Conservation (phyloP, 2,797 vertebrate genomes). For the Toxotes lorentzi region DNA sequence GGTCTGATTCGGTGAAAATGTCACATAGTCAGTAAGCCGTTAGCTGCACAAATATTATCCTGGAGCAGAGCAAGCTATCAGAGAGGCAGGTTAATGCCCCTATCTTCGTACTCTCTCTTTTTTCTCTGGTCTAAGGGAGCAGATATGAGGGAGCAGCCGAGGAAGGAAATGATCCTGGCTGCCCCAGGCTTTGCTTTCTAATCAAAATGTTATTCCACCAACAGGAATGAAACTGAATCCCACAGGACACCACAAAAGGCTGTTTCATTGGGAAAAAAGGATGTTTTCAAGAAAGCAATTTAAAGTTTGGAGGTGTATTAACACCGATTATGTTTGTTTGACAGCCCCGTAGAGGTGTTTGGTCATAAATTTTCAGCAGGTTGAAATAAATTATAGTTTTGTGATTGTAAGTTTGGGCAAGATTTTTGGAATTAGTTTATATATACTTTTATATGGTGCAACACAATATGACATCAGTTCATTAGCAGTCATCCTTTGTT, state of each 20-base stretch:
- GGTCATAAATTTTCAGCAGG: slow-evolving; percentile 29
- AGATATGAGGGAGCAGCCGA: slow-evolving; percentile 59
- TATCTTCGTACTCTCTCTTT: slow-evolving; percentile 28
- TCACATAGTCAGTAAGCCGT: slow-evolving; percentile 61
- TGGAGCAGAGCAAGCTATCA: slow-evolving; percentile 65
- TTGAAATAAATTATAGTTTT: slow-evolving; percentile 32
- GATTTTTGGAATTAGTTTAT: slow-evolving; percentile 7
- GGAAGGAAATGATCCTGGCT: slow-evolving; percentile 68
- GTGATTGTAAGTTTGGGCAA: slow-evolving; percentile 2
- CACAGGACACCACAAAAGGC: slow-evolving; percentile 62
- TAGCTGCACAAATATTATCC: slow-evolving; percentile 68
- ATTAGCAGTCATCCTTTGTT: neutral
- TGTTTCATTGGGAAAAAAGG: slow-evolving; percentile 41
- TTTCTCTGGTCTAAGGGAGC: slow-evolving; percentile 46
- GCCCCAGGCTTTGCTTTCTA: slow-evolving; percentile 72
- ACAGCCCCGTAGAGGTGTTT: slow-evolving; percentile 37
- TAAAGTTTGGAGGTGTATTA: slow-evolving; percentile 63
- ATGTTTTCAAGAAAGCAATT: slow-evolving; percentile 68
- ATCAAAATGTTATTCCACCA: slow-evolving; percentile 78
- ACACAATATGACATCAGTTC: neutral
- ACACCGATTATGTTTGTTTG: slow-evolving; percentile 61
- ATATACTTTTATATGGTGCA: neutral
- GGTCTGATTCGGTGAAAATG: slow-evolving; percentile 74
- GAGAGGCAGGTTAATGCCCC: slow-evolving; percentile 67
- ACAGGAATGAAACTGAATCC: slow-evolving; percentile 72